Percentiles rank a stretch among this genome's conserved stretches.
phyloP scores from a whole-genome alignment of 2,797 vertebrate genomes.

The Pseudomugil tenellus region DNA sequence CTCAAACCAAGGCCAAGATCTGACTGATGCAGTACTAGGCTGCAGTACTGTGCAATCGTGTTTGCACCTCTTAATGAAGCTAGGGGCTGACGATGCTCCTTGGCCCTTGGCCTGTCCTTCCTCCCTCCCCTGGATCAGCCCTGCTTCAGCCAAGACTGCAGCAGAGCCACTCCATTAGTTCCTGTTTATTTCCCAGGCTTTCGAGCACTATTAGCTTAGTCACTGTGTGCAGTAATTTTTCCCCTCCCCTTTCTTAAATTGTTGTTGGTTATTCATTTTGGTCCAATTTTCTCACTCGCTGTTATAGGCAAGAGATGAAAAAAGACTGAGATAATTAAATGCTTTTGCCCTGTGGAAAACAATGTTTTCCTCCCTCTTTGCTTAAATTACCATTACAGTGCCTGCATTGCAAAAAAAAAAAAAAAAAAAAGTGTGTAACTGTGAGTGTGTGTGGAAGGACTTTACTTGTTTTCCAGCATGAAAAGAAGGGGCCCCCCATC shows the following conservation, averaged over 20 bases:
- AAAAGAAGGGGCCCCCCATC: conserved; percentile 87
- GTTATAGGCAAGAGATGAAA: conserved; percentile 83
- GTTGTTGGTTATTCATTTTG: conserved; percentile 77
- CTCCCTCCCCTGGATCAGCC: conserved; percentile 69
- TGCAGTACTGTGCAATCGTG: conserved; percentile 66
- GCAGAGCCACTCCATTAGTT: conserved; percentile 76
- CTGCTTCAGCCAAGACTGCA: conserved; percentile 71
- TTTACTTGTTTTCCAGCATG: conserved; percentile 88
- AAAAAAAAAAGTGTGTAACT: conserved; percentile 61
- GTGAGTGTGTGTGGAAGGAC: conserved; percentile 73
- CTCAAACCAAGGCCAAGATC: conserved; percentile 76
- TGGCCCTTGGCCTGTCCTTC: conserved; percentile 77
- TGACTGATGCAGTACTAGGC: conserved; percentile 71
- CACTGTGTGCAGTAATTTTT: conserved; percentile 56
- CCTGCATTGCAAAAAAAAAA: conserved; percentile 67
- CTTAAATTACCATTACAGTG: conserved; percentile 89
- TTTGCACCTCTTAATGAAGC: conserved; percentile 82
- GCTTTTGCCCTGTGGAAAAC: conserved; percentile 83
- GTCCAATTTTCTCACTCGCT: conserved; percentile 78
- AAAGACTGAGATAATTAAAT: conserved; percentile 89
- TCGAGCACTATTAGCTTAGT: conserved; percentile 51
- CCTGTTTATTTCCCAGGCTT: conserved; percentile 81
- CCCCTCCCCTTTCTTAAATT: conserved; percentile 60
- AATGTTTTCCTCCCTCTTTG: conserved; percentile 80
- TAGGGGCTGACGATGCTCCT: conserved; percentile 61